phyloP scores from a whole-genome alignment of 1,140 invertebrate species.

The Drosophila pruinosa region DNA sequence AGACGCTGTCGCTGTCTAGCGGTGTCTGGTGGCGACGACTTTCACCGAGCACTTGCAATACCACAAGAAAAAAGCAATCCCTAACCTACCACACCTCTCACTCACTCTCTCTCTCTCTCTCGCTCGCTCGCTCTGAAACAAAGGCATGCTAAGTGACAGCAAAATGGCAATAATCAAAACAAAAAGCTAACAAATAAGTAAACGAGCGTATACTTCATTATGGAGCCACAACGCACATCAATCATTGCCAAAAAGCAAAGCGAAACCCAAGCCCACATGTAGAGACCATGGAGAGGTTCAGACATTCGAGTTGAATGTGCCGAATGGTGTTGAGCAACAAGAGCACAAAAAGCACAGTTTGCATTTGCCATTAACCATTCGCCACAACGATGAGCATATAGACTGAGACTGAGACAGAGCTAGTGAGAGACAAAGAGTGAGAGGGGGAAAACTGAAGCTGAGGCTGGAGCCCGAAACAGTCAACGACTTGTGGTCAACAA shows the following conservation, averaged over 20 bases:
- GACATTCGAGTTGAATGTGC: constrained; percentile 65
- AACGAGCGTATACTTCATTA: constrained; percentile 69
- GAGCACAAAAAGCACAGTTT: constrained; percentile 45
- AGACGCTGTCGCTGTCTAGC: constrained; percentile 6
- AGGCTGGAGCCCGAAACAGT: constrained; percentile 41
- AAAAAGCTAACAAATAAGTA: constrained; percentile 66
- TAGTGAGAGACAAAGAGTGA: not conserved
- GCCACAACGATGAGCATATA: constrained; percentile 16
- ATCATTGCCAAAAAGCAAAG: constrained; percentile 69
- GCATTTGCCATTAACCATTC: constrained; percentile 21
- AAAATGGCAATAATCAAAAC: constrained; percentile 75
- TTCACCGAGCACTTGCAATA: constrained; percentile 20
- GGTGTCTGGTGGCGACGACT: constrained; percentile 23
- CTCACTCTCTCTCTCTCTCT: not conserved
- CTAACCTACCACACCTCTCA: constrained; percentile 75
- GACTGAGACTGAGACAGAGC: constrained; percentile 7
- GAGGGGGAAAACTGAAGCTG: not conserved
- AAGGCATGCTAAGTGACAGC: constrained; percentile 57
- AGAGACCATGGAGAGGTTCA: not conserved
- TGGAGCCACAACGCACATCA: constrained; percentile 65
- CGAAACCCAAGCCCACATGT: not conserved
- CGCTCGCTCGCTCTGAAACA: constrained; percentile 11
- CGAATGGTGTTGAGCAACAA: constrained; percentile 42
- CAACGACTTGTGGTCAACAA: constrained; percentile 65
- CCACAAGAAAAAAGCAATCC: constrained; percentile 31